Evolutionary conservation across 2,888 invertebrate genomes (phyloP).

Genomic region (Marronus borbonicus): DNA sequence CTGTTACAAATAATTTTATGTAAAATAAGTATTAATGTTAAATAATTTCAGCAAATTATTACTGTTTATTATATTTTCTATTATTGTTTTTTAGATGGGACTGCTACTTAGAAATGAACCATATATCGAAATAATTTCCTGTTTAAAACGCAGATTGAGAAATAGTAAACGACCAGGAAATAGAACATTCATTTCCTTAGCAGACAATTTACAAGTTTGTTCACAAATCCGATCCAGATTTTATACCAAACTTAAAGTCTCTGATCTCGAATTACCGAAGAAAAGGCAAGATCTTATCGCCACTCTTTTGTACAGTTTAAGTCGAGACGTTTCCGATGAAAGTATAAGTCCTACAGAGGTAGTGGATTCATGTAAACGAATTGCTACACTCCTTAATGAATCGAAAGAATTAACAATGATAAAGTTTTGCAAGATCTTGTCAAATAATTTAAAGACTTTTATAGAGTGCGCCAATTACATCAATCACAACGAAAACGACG

Average conservation of each 20-base stretch:
- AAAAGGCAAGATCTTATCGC: constrained; percentile 53
- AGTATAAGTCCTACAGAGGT: constrained; percentile 20
- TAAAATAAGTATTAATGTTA: no score
- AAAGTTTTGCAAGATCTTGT: constrained; percentile 57
- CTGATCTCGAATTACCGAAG: constrained; percentile 52
- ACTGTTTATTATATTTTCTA: neutral
- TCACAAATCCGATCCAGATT: constrained; percentile 56
- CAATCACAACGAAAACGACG: constrained; percentile 53
- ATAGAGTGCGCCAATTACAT: constrained; percentile 57
- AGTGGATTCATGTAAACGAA: constrained; percentile 55
- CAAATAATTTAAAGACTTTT: constrained; percentile 57
- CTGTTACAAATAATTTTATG: no score
- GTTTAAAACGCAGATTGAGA: constrained; percentile 4
- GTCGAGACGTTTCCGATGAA: constrained; percentile 44
- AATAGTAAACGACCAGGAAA: neutral
- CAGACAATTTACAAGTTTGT: constrained; percentile 50
- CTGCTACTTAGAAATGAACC: constrained; percentile 3
- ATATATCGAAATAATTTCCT: constrained; percentile 24
- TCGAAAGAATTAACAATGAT: constrained; percentile 57
- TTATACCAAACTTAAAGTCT: constrained; percentile 48
- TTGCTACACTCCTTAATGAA: constrained; percentile 56
- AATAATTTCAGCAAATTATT: no score
- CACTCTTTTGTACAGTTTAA: constrained; percentile 53
- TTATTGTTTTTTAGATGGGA: constrained; percentile 19
- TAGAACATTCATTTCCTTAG: neutral